Conservation (phyloP, 2,113 vertebrate genomes). For the Notarius quadriscutis region DNA sequence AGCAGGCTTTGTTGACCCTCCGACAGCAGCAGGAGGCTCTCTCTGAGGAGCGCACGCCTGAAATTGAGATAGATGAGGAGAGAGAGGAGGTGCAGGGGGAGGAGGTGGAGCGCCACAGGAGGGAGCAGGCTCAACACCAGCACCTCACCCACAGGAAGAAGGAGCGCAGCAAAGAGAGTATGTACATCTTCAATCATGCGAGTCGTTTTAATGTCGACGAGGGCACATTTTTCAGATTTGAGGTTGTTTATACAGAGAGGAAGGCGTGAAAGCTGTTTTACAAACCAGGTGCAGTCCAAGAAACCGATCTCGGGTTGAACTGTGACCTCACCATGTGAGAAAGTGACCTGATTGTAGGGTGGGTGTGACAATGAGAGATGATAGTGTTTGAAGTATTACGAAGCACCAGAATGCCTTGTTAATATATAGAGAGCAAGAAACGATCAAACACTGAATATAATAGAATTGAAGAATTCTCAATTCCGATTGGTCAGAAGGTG, state of each 20-base stretch:
- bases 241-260: not conserved
- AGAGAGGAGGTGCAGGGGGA: conserved; percentile 58
- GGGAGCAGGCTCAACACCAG: conserved; percentile 80
- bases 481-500: not conserved
- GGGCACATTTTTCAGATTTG: not conserved
- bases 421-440: not conserved
- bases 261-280: not conserved
- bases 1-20: conserved; percentile 87
- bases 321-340: conserved; percentile 9
- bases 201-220: not conserved
- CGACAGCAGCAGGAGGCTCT: conserved; percentile 86
- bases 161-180: conserved; percentile 86
- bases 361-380: not conserved
- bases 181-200: conserved; percentile 50
- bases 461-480: not conserved
- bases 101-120: conserved; percentile 78
- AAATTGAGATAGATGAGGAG: conserved; percentile 71
- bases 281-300: not conserved
- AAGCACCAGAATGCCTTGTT: not conserved
- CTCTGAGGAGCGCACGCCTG: conserved; percentile 82
- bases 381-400: not conserved
- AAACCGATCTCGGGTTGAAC: not conserved
- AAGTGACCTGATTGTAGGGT: not conserved
- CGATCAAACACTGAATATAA: not conserved
- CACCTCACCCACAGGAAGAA: conserved; percentile 79